A percentile compares a stretch with the other conserved stretches of the same genome.
Conservation (phyloP, 2,797 vertebrate species). For the Lutjanus argentimaculatus region DNA sequence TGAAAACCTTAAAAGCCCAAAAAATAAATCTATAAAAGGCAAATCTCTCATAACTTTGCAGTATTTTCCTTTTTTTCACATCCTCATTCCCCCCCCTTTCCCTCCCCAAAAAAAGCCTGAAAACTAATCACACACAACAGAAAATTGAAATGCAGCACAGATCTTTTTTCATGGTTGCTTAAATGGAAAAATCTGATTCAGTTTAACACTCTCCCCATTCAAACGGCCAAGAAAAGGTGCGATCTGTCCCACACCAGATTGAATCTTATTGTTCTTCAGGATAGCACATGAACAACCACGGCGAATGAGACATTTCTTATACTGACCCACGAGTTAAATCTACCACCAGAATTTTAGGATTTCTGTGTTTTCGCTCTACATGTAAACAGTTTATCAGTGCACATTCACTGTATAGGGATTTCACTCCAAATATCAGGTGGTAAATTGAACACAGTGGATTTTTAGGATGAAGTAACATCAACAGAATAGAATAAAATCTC, state of each 20-base stretch:
- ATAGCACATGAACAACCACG: conserved; percentile 61
- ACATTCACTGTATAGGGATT: conserved; percentile 73
- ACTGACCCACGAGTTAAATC: conserved; percentile 48
- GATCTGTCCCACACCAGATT: conserved; percentile 45
- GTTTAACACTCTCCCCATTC: conserved; percentile 48
- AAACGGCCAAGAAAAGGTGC: conserved; percentile 48
- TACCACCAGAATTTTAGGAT: conserved; percentile 62
- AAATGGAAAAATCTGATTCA: conserved; percentile 57
- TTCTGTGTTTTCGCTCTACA: conserved; percentile 67
- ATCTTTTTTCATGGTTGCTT: conserved; percentile 59
- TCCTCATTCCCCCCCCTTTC: conserved; percentile 1
- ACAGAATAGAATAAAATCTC: conserved; percentile 45
- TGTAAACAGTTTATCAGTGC: conserved; percentile 81
- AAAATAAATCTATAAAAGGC: conserved; percentile 86
- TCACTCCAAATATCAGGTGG: conserved; percentile 69
- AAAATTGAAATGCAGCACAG: conserved; percentile 54
- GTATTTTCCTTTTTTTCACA: conserved; percentile 44
- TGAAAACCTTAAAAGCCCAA: conserved; percentile 73
- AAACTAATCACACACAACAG: conserved; percentile 62
- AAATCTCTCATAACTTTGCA: conserved; percentile 73
- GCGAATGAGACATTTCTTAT: conserved; percentile 52
- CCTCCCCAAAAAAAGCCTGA: conserved; percentile 53
- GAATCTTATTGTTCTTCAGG: conserved; percentile 51
- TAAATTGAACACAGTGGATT: conserved; percentile 67
- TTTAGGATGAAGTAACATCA: conserved; percentile 57